phyloP scores from a whole-genome alignment of 2,113 vertebrate genomes.

The Gnathonemus echidnorhynchus region DNA sequence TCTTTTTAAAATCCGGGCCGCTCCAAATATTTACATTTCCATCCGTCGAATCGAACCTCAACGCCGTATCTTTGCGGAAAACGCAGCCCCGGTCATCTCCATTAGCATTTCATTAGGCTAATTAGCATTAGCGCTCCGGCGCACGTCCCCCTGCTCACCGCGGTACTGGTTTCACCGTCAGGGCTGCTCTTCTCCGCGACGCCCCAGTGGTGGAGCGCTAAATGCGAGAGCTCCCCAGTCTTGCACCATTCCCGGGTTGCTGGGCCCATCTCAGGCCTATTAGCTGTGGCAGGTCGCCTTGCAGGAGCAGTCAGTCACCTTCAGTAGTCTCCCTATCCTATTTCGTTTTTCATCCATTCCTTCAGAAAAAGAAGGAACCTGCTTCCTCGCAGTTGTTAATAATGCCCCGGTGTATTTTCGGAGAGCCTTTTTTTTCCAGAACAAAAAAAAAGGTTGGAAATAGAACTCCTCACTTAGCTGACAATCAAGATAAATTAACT shows the following conservation, averaged over 20 bases:
- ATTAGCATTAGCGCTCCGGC: background rate
- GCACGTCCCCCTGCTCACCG: background rate
- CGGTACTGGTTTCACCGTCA: background rate
- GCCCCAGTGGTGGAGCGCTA: background rate
- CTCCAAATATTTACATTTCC: background rate
- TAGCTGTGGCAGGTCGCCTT: constrained; percentile 25
- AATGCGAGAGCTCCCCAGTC: background rate
- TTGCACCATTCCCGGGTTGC: constrained; percentile 14
- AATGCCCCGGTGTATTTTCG: background rate
- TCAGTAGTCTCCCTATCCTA: background rate
- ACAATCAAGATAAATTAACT: background rate
- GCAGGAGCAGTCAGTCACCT: constrained; percentile 12
- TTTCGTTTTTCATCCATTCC: constrained; percentile 2
- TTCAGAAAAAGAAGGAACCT: background rate
- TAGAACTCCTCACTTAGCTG: background rate
- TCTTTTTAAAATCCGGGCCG: background rate
- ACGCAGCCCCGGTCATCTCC: background rate
- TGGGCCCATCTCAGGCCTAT: constrained; percentile 26
- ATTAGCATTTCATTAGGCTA: background rate
- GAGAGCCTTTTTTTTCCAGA: background rate
- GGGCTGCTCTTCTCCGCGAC: background rate
- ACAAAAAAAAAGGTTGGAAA: background rate
- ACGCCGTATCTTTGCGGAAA: background rate
- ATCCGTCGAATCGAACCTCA: background rate
- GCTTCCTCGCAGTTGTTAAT: background rate